A percentile compares a stretch with the other conserved stretches of the same genome.
Evolutionary conservation across 2,888 invertebrate species (phyloP).

Genomic region (Diadromus collaris): DNA sequence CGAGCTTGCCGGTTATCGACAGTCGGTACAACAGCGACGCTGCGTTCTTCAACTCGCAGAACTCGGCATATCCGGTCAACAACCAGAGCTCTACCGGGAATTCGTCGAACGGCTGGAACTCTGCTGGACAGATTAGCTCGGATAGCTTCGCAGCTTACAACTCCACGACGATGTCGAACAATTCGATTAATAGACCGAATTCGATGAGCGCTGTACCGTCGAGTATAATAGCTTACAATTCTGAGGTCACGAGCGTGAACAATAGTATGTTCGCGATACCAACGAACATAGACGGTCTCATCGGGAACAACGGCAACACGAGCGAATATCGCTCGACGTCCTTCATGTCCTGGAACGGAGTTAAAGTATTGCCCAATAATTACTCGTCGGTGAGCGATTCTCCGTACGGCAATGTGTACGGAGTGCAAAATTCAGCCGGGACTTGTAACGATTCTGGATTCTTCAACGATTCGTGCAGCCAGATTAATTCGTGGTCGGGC

Average conservation of each 20-base stretch:
- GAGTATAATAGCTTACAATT: constrained; percentile 3
- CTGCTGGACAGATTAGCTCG: background rate
- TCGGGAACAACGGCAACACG: background rate
- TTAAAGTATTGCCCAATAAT: constrained; percentile 16
- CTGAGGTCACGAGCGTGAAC: background rate
- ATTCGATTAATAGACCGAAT: background rate
- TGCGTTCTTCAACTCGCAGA: background rate
- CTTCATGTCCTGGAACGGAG: constrained; percentile 9
- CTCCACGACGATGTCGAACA: constrained; percentile 1
- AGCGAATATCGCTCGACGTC: constrained; percentile 8
- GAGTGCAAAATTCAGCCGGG: background rate
- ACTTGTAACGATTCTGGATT: background rate
- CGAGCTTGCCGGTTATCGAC: background rate
- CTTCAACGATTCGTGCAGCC: background rate
- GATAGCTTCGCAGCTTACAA: constrained; percentile 1
- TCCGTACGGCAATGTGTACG: background rate
- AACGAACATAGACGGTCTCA: background rate
- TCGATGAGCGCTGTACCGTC: background rate
- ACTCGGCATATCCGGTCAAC: background rate
- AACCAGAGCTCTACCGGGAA: background rate
- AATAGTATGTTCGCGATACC: background rate
- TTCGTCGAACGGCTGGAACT: constrained; percentile 18
- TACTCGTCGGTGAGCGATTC: background rate
- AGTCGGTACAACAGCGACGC: constrained; percentile 6
- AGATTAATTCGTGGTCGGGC: constrained; percentile 13